Conservation (phyloP, 1,140 invertebrate genomes). For the Littorina saxatilis region DNA sequence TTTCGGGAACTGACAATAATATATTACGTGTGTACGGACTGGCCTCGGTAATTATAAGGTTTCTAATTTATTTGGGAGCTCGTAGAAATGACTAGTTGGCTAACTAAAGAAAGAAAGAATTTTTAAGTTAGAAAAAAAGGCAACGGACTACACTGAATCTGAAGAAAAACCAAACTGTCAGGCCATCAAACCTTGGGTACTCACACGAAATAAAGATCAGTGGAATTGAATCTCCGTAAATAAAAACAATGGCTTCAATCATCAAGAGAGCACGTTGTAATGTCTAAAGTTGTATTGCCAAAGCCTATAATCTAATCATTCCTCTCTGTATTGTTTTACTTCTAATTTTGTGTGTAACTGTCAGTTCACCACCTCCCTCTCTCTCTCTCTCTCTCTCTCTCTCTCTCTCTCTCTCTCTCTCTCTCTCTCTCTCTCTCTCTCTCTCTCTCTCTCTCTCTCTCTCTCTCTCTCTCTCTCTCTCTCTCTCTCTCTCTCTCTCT, state of each 20-base stretch:
- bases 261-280: background rate
- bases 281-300: background rate
- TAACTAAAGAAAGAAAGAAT: too few species aligned
- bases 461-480: slow-evolving; percentile 7
- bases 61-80: too few species aligned
- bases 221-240: background rate
- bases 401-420: slow-evolving; percentile 11
- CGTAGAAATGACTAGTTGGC: too few species aligned
- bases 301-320: background rate
- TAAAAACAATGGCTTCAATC: background rate
- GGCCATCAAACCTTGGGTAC: too few species aligned
- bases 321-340: background rate
- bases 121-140: too few species aligned
- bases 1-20: too few species aligned
- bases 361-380: too few species aligned
- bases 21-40: too few species aligned
- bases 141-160: too few species aligned
- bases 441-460: background rate
- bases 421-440: slow-evolving; percentile 25
- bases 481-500: slow-evolving; percentile 32
- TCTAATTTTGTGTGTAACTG: background rate
- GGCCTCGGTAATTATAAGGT: too few species aligned
- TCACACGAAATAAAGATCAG: background rate
- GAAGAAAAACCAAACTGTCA: too few species aligned
- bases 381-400: background rate